Evolutionary conservation across 2,113 vertebrate species (phyloP).

Genomic region (Gambusia affinis): DNA sequence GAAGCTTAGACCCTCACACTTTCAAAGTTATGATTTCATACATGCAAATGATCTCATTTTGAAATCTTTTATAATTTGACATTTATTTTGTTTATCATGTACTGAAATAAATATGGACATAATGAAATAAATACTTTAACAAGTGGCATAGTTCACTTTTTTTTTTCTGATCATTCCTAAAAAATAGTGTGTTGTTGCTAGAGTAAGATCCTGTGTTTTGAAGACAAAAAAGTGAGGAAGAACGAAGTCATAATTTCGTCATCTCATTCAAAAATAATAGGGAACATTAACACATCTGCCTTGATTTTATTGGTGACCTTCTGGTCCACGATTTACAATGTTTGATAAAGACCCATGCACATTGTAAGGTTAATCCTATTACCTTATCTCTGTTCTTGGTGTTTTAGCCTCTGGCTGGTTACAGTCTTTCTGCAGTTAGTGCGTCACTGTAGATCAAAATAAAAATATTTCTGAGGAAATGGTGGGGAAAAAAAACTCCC

Average conservation of each 20-base stretch:
- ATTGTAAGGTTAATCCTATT: background rate
- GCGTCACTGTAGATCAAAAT: background rate
- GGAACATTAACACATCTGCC: background rate
- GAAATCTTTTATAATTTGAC: conserved; percentile 47
- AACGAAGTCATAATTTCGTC: background rate
- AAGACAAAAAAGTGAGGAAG: background rate
- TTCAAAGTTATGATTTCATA: too few species aligned
- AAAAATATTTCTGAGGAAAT: conserved; percentile 7
- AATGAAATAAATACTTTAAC: background rate
- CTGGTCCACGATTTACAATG: background rate
- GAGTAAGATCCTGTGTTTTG: background rate
- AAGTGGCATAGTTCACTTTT: background rate
- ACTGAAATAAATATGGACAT: conserved; percentile 8
- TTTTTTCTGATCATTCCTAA: background rate
- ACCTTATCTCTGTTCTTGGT: background rate
- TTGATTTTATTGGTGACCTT: background rate
- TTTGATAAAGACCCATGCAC: background rate
- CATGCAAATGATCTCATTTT: conserved; percentile 43
- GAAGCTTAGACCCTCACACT: too few species aligned
- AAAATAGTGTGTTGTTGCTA: background rate
- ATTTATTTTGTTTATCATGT: conserved; percentile 62
- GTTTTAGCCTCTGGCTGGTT: background rate
- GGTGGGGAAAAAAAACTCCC: conserved; percentile 6
- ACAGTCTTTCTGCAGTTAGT: background rate
- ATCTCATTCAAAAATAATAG: background rate